Conservation (phyloP, 1,140 invertebrate species). For the Carposina sasakii region DNA sequence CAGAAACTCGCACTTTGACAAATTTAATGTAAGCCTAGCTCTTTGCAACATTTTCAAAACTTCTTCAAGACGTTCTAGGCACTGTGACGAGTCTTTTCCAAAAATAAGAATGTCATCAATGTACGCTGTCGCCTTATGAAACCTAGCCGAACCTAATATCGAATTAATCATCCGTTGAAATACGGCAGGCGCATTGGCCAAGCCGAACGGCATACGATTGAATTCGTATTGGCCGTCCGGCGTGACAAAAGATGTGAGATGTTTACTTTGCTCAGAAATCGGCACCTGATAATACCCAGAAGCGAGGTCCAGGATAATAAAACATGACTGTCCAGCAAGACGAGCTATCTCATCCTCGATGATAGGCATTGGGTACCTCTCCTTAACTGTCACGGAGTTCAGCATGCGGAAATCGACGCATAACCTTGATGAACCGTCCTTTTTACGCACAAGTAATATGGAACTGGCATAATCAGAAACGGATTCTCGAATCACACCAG, state of each 20-base stretch:
- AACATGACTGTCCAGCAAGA: conserved; percentile 23
- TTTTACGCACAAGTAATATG: conserved; percentile 33
- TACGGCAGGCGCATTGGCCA: conserved; percentile 23
- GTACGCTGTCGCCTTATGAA: conserved; percentile 28
- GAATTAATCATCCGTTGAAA: conserved; percentile 34
- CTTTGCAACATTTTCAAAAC: conserved; percentile 13
- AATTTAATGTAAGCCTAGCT: conserved; percentile 19
- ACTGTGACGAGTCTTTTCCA: conserved; percentile 27
- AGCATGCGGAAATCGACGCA: conserved; percentile 58
- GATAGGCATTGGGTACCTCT: conserved; percentile 61
- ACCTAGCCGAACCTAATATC: conserved; percentile 22
- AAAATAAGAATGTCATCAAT: conserved; percentile 28
- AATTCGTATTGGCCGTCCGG: conserved; percentile 33
- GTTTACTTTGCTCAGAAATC: conserved; percentile 35
- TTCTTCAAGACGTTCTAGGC: conserved; percentile 26
- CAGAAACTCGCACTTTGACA: conserved; percentile 23
- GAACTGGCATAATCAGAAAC: conserved; percentile 34
- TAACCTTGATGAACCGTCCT: conserved; percentile 32
- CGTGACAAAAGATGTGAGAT: conserved; percentile 33
- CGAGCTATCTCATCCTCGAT: conserved; percentile 65
- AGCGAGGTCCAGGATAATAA: conserved; percentile 40
- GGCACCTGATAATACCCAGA: conserved; percentile 64
- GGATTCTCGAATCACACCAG: conserved; percentile 46
- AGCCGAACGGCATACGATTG: conserved; percentile 25
- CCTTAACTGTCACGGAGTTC: conserved; percentile 58